Evolutionary conservation across 2,888 invertebrate species (phyloP).

Genomic region (Cryptosula pallasiana): DNA sequence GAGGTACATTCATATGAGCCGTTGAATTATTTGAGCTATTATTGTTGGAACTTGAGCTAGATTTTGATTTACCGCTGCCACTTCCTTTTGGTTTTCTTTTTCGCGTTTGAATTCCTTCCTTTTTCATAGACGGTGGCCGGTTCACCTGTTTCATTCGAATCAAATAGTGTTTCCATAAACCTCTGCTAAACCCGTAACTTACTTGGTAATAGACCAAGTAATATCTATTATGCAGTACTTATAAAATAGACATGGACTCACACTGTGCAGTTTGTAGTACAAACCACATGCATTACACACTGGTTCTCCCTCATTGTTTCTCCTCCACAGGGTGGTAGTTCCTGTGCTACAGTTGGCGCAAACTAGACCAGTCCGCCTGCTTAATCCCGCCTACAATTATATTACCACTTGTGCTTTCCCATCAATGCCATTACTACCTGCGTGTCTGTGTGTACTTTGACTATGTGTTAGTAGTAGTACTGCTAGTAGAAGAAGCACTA

Average conservation of each 20-base stretch:
- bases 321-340: slow-evolving; percentile 90
- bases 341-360: slow-evolving; percentile 92
- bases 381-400: slow-evolving; percentile 21
- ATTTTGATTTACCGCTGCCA: slow-evolving; percentile 4
- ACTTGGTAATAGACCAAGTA: too few relatives aligned
- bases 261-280: slow-evolving; percentile 86
- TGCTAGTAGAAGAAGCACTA: too few relatives aligned
- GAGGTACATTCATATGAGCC: not conserved
- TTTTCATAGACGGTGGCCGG: slow-evolving; percentile 85
- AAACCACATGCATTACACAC: slow-evolving; percentile 98
- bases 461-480: too few relatives aligned
- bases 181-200: too few relatives aligned
- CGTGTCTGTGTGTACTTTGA: too few relatives aligned
- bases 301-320: slow-evolving; percentile 87
- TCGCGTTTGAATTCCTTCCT: slow-evolving; percentile 90
- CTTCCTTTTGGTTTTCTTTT: slow-evolving; percentile 65
- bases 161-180: too few relatives aligned
- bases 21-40: not conserved
- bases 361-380: slow-evolving; percentile 69
- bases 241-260: too few relatives aligned
- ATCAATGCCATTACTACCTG: too few relatives aligned
- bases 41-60: not conserved
- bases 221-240: too few relatives aligned
- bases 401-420: too few relatives aligned
- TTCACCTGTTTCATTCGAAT: slow-evolving; percentile 59